Base-by-base conservation (phyloP, 1,140 invertebrate species). In the Caenorhabditis tropicalis region DNA sequence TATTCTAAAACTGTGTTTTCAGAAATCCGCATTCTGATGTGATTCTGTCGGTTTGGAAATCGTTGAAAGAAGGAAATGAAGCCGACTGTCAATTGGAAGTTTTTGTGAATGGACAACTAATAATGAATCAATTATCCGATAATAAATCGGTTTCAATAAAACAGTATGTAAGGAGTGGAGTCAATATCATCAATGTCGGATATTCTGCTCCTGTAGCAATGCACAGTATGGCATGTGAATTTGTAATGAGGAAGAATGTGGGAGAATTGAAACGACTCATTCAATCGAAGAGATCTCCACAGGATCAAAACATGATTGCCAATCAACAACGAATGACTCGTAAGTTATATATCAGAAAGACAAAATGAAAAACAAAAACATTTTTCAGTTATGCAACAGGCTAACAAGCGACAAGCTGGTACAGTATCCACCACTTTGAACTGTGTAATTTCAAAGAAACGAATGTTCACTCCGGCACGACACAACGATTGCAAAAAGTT, bases 401-500 rank as follows among this genome's bases (percentile, higher is more conserved):
- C 65, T 19, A 7, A 7, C 19, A 74, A 74, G n/a, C 36, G 36
- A 12, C 36, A 43, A 39, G 65, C 36, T 21, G 65, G 65, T 15
- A 21, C 12, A 6, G 6, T 24, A 15, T 1, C 36, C 12, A 29
- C 43, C 36, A 19, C 12, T 39, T 74, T 74, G 65, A 74, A 74
- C 36, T 74, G 65, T 24, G 33, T 9, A 3, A 19, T 74, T 9
- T 12, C 33, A 0, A 74, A 74, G 21, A 74, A 74, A 21, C 15
- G 65, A 43, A 74, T 74, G 65, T 15, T 74, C 65, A 74, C 65
- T 43, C 65, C 65, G 0, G 65, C 65, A 15, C n/a, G 29, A 43
- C 65, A 74, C 33, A 33, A 74, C 36, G 65, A 74, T 15, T 74
- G 65, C 36, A 74, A 74, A n/a, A 74, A 74, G 27, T 10, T 33